Percentiles rank a stretch among this genome's conserved stretches.
Conservation (phyloP, 1,140 invertebrate genomes). For the Cydia splendana region DNA sequence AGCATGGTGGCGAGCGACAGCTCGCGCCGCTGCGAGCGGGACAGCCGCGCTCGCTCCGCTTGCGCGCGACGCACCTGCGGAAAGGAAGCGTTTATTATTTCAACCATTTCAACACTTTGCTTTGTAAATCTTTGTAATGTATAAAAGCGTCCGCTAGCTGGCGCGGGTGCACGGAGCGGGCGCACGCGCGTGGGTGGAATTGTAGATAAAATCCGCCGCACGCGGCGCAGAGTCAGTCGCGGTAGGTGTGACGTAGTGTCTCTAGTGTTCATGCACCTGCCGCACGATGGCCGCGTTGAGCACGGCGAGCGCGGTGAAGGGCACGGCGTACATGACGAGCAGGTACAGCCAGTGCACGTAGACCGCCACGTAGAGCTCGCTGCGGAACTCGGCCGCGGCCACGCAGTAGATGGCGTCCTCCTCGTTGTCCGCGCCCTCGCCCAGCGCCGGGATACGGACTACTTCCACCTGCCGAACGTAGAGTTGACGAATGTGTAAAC, state of each 20-base stretch:
- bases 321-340: conserved; percentile 94
- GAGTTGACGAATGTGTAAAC: too few relatives aligned
- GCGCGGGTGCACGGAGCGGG: too few relatives aligned
- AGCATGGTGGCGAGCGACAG: conserved; percentile 96
- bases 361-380: conserved; percentile 89
- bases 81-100: too few relatives aligned
- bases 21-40: conserved; percentile 90
- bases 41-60: conserved; percentile 88
- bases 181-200: too few relatives aligned
- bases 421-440: conserved; percentile 68
- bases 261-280: conserved; percentile 84
- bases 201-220: too few relatives aligned
- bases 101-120: too few relatives aligned
- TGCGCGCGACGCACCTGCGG: conserved; percentile 90
- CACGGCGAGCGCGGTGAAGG: conserved; percentile 90
- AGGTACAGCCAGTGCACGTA: conserved; percentile 97
- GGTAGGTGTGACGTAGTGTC: too few relatives aligned
- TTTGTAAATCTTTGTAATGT: too few relatives aligned
- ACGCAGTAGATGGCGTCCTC: conserved; percentile 86
- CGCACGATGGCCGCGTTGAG: conserved; percentile 95
- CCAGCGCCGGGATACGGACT: conserved; percentile 46
- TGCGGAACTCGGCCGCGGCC: conserved; percentile 84
- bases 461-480: conserved; percentile 45
- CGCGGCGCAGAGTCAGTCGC: too few relatives aligned
- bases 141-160: too few relatives aligned